Percentiles rank a stretch among this genome's conserved stretches.
Evolutionary conservation across 2,888 invertebrate species (phyloP).

Genomic region (Lasius platythorax): DNA sequence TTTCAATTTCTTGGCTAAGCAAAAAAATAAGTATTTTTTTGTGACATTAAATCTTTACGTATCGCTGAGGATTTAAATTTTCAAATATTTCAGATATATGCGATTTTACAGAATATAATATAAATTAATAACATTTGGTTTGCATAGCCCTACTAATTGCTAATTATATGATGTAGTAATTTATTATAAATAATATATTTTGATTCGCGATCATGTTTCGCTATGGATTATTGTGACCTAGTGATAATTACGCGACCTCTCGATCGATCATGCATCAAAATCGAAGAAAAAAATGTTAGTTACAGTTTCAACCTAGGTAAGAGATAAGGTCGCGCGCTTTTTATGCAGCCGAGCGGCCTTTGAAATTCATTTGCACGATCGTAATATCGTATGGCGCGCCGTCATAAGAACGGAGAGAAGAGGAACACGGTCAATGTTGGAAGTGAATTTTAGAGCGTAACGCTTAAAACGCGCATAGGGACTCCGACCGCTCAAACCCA

Average conservation of each 20-base stretch:
- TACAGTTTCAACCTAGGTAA: conserved; percentile 8
- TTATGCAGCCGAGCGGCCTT: conserved; percentile 15
- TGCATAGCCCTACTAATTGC: neutral
- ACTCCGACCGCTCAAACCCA: conserved; percentile 52
- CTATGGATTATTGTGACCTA: neutral
- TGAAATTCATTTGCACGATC: conserved; percentile 58
- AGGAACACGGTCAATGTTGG: conserved; percentile 38
- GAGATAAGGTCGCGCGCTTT: conserved; percentile 31
- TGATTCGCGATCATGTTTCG: neutral
- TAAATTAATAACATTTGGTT: neutral
- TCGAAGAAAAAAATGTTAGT: neutral
- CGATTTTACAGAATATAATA: neutral
- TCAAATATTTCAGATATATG: neutral
- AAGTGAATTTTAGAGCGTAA: conserved; percentile 59
- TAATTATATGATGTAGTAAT: neutral
- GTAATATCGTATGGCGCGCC: conserved; percentile 41
- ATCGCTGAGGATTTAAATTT: neutral
- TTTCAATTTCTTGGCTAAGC: neutral
- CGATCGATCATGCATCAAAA: neutral
- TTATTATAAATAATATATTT: neutral
- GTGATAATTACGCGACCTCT: neutral
- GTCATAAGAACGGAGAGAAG: conserved; percentile 39
- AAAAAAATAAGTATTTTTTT: neutral
- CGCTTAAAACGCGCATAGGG: conserved; percentile 55
- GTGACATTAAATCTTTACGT: neutral